Percentiles rank a stretch among this genome's conserved stretches.
Evolutionary conservation across 2,888 invertebrate species (phyloP).

Genomic region (Drosophila setosimentum): DNA sequence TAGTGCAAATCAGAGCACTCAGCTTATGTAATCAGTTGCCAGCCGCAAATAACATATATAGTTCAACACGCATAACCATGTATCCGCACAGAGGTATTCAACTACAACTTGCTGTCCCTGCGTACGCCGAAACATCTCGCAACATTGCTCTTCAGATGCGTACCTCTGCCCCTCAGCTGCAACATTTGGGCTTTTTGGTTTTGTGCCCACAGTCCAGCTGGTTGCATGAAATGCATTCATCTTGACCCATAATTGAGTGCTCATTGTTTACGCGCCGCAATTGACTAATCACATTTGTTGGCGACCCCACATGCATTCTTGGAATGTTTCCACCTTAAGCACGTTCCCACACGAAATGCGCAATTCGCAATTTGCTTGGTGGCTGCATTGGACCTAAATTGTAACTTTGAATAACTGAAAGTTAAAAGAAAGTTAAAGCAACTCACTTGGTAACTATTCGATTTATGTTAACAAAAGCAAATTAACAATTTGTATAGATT

Average conservation of each 20-base stretch:
- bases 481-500: neutral
- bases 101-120: neutral
- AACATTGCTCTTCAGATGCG: neutral
- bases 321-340: conserved; percentile 12
- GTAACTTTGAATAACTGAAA: neutral
- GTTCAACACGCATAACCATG: too few relatives aligned
- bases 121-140: neutral
- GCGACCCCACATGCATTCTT: conserved; percentile 7
- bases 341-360: conserved; percentile 11
- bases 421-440: neutral
- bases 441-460: neutral
- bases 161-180: neutral
- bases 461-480: neutral
- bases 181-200: neutral
- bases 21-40: conserved; percentile 31
- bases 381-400: neutral
- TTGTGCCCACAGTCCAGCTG: neutral
- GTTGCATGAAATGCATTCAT: conserved; percentile 13
- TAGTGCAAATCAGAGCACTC: conserved; percentile 20
- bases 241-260: conserved; percentile 49
- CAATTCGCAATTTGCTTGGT: conserved; percentile 10
- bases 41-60: too few relatives aligned
- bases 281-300: conserved; percentile 39
- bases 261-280: conserved; percentile 31
- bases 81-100: neutral